These are phyloP conservation scores for Cryptoblepharus egeriae DNA, from an alignment of 2,797 vertebrate genomes.

Conservation along the genomic window DNA sequence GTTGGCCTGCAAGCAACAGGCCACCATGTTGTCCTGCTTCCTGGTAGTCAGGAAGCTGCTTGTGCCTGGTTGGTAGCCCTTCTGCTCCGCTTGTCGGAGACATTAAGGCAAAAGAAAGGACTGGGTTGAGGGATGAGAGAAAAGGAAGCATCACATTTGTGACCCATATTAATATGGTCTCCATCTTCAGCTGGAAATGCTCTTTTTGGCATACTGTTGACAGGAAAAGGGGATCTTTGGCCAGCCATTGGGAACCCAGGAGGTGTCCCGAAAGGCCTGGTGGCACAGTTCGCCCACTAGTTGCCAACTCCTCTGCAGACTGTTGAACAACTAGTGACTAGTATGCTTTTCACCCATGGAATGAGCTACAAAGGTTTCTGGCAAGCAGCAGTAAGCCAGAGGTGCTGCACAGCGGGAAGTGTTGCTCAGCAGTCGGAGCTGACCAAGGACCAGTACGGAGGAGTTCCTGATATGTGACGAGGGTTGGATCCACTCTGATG, in stretches of 20 bases:
- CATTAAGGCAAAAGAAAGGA: background rate
- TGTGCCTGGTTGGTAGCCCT: background rate
- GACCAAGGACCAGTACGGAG: too few relatives aligned
- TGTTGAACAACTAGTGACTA: background rate
- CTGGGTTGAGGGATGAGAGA: background rate
- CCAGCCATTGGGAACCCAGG: background rate
- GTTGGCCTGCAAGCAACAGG: background rate
- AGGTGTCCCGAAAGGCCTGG: fast-evolving
- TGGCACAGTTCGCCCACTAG: background rate
- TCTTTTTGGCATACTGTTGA: background rate
- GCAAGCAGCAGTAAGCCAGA: too few relatives aligned
- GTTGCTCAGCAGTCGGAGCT: background rate
- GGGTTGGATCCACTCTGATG: background rate
- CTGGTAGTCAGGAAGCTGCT: background rate
- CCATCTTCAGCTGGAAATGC: background rate
- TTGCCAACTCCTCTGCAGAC: background rate
- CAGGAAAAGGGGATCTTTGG: too few relatives aligned
- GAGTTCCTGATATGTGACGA: background rate
- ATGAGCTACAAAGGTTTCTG: background rate
- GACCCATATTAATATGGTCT: too few relatives aligned
- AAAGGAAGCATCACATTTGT: background rate
- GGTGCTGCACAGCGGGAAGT: background rate
- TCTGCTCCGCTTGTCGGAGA: background rate
- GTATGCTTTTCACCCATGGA: background rate
- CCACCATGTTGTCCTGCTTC: background rate